Base-by-base conservation (phyloP, 2,888 invertebrate species). In the Prosopocoilus inquinatus region DNA sequence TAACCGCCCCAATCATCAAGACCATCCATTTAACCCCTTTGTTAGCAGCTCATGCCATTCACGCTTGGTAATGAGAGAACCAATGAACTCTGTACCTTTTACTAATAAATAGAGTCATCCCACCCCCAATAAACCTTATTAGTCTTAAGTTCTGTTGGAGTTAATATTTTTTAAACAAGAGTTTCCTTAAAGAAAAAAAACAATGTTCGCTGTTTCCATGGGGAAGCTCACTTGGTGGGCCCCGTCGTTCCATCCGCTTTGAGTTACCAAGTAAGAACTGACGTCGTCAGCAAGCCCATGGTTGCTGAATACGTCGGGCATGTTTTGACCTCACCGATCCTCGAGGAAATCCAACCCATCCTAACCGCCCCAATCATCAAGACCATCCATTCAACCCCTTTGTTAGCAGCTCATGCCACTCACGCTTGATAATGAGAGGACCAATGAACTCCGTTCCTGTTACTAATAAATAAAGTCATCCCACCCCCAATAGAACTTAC, bases 181-280 rank as follows among this genome's bases (percentile, higher is more conserved):
- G n/a, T n/a, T n/a, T n/a, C n/a, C n/a, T n/a, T n/a, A n/a, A n/a
- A n/a, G n/a, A n/a, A n/a, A n/a, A n/a, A n/a, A n/a, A n/a, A n/a
- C n/a, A n/a, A n/a, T n/a, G n/a, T n/a, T n/a, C n/a, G 74, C 78
- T 69, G 78, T 68, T 68, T 35, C 8, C 59, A 59, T 35, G 68
- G 20, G 5, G 20, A 28, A n/a, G 72, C 71, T 34, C 9, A 58
- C 34, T 56, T 59, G 32, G 59, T n/a, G n/a, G n/a, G n/a, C n/a
- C n/a, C n/a, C n/a, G n/a, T 76, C 2, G 5, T 15, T 9, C 41
- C 41, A 1, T 83, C 82, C 67, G 80, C 80, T 44, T 68, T 75
- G 72, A 59, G 74, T 78, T 69, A 78, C 69, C 69, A 34, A 7
- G 72, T 71, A 34, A 65, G 70, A 13, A 54, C 60, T 5, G 32